Percentiles rank a stretch among this genome's conserved stretches.
Evolutionary conservation across 2,113 vertebrate species (phyloP).

Genomic region (Ammodytes marinus): DNA sequence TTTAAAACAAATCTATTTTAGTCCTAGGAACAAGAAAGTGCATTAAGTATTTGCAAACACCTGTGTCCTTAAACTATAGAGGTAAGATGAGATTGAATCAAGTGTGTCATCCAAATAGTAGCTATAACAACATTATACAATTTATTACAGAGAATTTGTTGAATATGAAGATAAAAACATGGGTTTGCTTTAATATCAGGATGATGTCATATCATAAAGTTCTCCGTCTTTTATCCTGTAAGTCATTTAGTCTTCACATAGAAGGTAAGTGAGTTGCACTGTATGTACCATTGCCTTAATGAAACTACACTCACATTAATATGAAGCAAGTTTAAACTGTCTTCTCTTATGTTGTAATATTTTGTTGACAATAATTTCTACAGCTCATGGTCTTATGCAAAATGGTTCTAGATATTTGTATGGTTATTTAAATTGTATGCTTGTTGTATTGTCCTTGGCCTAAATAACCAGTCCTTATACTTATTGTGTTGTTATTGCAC

Average conservation of each 20-base stretch:
- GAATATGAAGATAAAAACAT: constrained; percentile 13
- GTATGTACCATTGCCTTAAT: background rate
- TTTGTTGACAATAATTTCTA: background rate
- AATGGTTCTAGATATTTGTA: background rate
- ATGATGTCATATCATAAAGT: constrained; percentile 14
- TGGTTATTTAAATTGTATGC: background rate
- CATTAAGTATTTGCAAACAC: constrained; percentile 10
- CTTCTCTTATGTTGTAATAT: background rate
- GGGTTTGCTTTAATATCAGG: constrained; percentile 25
- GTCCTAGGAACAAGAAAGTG: background rate
- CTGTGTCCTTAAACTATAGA: background rate
- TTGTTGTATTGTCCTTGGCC: background rate
- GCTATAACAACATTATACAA: background rate
- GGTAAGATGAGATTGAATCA: background rate
- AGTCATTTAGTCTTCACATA: background rate
- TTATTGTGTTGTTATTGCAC: constrained; percentile 11
- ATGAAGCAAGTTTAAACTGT: background rate
- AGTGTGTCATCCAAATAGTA: constrained; percentile 1
- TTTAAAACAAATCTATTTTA: background rate
- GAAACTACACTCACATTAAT: background rate
- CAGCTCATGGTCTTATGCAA: background rate
- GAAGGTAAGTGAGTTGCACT: background rate
- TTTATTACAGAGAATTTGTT: constrained; percentile 10
- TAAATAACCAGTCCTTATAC: background rate
- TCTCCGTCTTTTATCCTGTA: constrained; percentile 14